phyloP scores from a whole-genome alignment of 2,888 invertebrate genomes.

The Cerceris rybyensis region DNA sequence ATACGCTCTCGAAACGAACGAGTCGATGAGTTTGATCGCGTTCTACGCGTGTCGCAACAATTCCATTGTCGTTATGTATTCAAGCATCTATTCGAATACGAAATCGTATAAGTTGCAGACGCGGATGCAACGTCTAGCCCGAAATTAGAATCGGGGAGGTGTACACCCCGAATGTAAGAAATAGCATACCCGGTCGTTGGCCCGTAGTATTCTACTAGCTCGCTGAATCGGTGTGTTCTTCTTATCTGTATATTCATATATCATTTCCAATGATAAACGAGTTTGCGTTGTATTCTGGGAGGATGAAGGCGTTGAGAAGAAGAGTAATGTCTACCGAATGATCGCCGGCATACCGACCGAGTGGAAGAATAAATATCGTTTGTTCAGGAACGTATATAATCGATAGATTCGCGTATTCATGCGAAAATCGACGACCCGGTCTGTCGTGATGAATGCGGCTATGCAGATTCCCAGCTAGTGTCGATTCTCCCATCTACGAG shows the following conservation, averaged over 20 bases:
- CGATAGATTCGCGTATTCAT: slow-evolving; percentile 48
- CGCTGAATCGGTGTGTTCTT: slow-evolving; percentile 18
- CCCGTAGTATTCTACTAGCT: neutral
- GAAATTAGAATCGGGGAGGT: neutral
- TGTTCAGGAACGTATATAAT: slow-evolving; percentile 37
- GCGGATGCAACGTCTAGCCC: neutral
- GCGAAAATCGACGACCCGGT: neutral
- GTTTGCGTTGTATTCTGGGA: slow-evolving; percentile 15
- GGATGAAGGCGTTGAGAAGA: slow-evolving; percentile 24
- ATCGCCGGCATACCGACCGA: slow-evolving; percentile 28
- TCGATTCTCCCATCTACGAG: slow-evolving; percentile 10
- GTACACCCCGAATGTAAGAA: neutral
- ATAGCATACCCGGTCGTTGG: slow-evolving; percentile 4
- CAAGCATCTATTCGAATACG: neutral
- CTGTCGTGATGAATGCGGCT: slow-evolving; percentile 42
- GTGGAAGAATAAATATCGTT: slow-evolving; percentile 51
- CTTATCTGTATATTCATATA: slow-evolving; percentile 7
- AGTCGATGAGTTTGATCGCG: neutral
- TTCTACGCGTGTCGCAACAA: neutral
- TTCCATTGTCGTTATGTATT: neutral
- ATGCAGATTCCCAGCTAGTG: slow-evolving; percentile 21
- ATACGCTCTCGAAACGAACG: neutral
- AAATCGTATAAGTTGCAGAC: neutral
- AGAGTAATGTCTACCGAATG: slow-evolving; percentile 40
- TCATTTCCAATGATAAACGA: slow-evolving; percentile 38